A percentile compares a stretch with the other conserved stretches of the same genome.
Evolutionary conservation across 2,888 invertebrate species (phyloP).

Genomic region (Aradus depressus): DNA sequence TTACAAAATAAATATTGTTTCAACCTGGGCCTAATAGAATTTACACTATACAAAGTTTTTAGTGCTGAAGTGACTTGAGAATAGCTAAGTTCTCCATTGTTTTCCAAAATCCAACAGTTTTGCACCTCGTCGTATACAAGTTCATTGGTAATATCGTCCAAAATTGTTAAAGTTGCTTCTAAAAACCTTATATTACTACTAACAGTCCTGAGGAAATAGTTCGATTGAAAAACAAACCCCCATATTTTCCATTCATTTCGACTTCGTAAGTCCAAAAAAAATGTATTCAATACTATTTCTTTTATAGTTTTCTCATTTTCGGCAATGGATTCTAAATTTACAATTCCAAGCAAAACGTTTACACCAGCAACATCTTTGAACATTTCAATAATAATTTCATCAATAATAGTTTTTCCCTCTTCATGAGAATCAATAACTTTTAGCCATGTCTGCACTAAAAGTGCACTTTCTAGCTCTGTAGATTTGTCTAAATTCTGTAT

Average conservation of each 20-base stretch:
- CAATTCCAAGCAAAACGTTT: conserved; percentile 1
- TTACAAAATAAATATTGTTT: conserved; percentile 5
- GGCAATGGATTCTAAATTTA: neutral
- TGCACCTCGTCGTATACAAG: too few species aligned
- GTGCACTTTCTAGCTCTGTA: conserved; percentile 5
- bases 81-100: too few species aligned
- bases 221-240: neutral
- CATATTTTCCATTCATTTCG: neutral
- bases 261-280: too few species aligned
- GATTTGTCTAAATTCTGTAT: conserved; percentile 2
- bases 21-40: neutral
- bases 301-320: too few species aligned
- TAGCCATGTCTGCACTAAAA: conserved; percentile 10
- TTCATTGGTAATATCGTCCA: too few species aligned
- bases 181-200: neutral
- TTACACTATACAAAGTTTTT: neutral
- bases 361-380: conserved; percentile 4
- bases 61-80: too few species aligned
- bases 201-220: neutral
- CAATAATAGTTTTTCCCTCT: conserved; percentile 1
- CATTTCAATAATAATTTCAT: neutral
- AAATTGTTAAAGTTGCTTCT: neutral
- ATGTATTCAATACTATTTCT: too few species aligned
- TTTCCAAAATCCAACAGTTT: too few species aligned
- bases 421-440: conserved; percentile 3